Percentiles rank a stretch among this genome's conserved stretches.
Conservation (phyloP, 2,888 invertebrate genomes). For the Leptopilina syphax region DNA sequence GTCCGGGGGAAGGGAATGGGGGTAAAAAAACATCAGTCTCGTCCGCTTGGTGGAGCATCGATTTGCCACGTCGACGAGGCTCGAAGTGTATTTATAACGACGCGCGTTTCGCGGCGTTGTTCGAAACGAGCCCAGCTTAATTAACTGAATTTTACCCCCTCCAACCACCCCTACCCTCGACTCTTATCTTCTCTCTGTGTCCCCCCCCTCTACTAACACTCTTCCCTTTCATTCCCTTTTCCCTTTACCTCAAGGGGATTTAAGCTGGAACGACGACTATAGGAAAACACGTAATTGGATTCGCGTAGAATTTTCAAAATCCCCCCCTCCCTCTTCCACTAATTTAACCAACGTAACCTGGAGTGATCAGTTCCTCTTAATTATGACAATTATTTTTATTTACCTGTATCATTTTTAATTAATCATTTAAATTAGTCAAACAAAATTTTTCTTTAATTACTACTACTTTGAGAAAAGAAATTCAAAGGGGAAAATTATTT, state of each 20-base stretch:
- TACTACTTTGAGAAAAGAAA: no score
- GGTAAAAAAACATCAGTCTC: background rate
- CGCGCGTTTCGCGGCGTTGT: conserved; percentile 36
- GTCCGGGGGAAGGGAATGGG: no score
- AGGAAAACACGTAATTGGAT: conserved; percentile 27
- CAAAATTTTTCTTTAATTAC: no score
- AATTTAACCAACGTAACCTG: no score
- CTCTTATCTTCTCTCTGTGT: conserved; percentile 14
- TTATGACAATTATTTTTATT: no score
- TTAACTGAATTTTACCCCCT: conserved; percentile 50
- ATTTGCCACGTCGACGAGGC: conserved; percentile 38
- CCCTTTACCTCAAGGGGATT: background rate
- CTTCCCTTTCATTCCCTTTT: conserved; percentile 13
- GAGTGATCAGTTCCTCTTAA: no score
- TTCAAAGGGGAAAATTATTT: no score
- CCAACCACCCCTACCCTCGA: conserved; percentile 40
- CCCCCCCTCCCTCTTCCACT: no score
- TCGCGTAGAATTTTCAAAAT: conserved; percentile 1
- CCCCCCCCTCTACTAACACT: background rate
- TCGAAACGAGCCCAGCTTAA: conserved; percentile 51
- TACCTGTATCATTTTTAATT: no score
- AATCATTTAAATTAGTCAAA: no score
- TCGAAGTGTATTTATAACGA: conserved; percentile 37
- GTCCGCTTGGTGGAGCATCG: conserved; percentile 25
- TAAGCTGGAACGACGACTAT: no score